Conservation (phyloP, 2,113 vertebrate species). For the Myiopsitta monachus region DNA sequence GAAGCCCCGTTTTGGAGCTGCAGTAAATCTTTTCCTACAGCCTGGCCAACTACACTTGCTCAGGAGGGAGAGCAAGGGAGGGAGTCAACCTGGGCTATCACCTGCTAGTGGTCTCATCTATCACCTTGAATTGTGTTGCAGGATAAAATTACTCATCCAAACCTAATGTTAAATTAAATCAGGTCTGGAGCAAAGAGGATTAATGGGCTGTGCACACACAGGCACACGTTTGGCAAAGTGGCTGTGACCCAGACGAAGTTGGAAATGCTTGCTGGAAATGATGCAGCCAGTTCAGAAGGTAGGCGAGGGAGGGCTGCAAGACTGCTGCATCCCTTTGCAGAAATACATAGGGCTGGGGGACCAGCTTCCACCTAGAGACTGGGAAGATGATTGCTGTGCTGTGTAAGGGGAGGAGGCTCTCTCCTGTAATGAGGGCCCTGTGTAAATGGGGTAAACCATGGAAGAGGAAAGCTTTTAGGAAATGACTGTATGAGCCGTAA, state of each 20-base stretch:
- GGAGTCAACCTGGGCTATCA: constrained; percentile 8
- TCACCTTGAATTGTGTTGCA: constrained; percentile 63
- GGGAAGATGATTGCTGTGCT: neutral
- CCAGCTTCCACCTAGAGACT: neutral
- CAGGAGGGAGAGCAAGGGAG: neutral
- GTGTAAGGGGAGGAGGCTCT: neutral
- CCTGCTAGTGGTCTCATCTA: constrained; percentile 56
- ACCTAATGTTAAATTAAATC: constrained; percentile 71
- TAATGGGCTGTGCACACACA: constrained; percentile 44
- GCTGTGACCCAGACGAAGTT: neutral
- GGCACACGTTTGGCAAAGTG: neutral
- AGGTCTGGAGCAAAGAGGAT: constrained; percentile 53
- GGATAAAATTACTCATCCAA: constrained; percentile 71
- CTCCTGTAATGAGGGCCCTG: neutral
- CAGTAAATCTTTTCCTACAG: neutral
- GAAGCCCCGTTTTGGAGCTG: neutral
- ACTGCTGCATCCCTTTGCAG: neutral
- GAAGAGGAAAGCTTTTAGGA: neutral
- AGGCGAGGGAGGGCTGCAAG: neutral
- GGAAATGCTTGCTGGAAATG: neutral
- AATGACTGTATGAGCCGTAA: neutral
- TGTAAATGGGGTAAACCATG: neutral
- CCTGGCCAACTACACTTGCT: neutral
- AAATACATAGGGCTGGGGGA: neutral
- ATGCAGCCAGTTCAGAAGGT: neutral